Conservation (phyloP, 2,797 vertebrate species). For the Tadarida brasiliensis region DNA sequence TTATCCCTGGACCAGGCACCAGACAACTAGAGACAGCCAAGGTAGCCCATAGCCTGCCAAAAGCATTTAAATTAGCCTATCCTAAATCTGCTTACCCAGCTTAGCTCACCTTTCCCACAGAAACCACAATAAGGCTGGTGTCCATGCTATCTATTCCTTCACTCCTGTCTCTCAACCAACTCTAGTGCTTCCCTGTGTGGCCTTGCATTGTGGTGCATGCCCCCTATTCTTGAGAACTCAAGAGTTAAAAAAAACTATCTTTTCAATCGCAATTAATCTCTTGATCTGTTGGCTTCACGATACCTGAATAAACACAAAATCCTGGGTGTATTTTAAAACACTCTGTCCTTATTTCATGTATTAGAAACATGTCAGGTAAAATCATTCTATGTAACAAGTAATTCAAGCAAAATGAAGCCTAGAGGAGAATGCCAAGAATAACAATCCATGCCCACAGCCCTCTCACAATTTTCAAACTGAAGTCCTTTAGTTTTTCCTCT, state of each 20-base stretch:
- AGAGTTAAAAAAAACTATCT: background rate
- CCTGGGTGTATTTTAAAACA: background rate
- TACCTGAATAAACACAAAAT: conserved; percentile 31
- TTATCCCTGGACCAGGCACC: background rate
- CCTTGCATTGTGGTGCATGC: too few relatives aligned
- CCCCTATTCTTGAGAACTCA: background rate
- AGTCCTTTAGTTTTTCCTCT: background rate
- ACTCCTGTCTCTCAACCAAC: background rate
- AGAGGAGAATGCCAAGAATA: background rate
- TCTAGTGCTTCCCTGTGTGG: background rate
- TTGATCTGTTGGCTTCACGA: background rate
- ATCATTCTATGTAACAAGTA: background rate
- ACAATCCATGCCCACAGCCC: background rate
- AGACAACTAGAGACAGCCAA: background rate
- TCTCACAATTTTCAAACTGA: background rate
- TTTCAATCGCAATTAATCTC: background rate
- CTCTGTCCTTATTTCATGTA: background rate
- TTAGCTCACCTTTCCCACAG: background rate
- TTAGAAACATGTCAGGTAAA: conserved; percentile 8
- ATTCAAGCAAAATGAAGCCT: conserved; percentile 34
- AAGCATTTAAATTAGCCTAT: background rate
- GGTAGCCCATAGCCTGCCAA: background rate
- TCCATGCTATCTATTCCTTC: background rate
- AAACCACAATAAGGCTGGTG: background rate
- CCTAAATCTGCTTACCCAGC: background rate